These are phyloP conservation scores for Dipodomys ordii DNA, from an alignment of 2,113 vertebrate species.

Conservation along the genomic window DNA sequence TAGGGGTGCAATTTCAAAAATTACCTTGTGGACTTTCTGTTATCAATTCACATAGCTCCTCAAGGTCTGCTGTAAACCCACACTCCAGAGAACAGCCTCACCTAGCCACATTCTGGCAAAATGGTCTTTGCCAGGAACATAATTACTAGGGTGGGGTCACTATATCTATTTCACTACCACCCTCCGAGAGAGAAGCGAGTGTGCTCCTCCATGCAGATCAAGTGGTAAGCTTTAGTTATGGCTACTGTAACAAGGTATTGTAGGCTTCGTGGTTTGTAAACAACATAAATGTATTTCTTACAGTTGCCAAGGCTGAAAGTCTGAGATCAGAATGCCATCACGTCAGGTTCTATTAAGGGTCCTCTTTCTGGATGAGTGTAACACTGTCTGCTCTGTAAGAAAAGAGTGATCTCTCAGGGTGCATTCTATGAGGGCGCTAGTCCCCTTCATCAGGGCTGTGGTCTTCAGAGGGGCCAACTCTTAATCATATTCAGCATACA, in stretches of 20 bases:
- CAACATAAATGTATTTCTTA: neutral
- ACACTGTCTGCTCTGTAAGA: neutral
- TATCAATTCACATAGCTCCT: too few species aligned
- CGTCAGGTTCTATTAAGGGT: neutral
- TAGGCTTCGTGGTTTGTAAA: neutral
- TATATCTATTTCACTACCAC: neutral
- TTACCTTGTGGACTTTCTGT: too few species aligned
- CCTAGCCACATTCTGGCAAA: too few species aligned
- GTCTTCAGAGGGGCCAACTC: neutral
- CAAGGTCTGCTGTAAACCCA: too few species aligned
- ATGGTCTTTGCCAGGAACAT: too few species aligned
- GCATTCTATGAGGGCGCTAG: neutral
- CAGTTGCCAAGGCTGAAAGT: neutral
- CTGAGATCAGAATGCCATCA: neutral
- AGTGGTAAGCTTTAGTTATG: neutral
- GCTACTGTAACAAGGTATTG: neutral
- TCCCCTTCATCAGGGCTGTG: neutral
- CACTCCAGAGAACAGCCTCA: too few species aligned
- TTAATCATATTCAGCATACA: neutral
- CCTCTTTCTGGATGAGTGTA: neutral
- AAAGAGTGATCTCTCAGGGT: neutral
- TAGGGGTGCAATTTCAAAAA: too few species aligned
- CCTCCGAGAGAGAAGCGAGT: neutral
- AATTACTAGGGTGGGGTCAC: too few species aligned
- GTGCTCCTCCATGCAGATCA: neutral